Percentiles rank a stretch among this genome's conserved stretches.
phyloP scores from a whole-genome alignment of 2,113 vertebrate species.

The Cheilinus undulatus region DNA sequence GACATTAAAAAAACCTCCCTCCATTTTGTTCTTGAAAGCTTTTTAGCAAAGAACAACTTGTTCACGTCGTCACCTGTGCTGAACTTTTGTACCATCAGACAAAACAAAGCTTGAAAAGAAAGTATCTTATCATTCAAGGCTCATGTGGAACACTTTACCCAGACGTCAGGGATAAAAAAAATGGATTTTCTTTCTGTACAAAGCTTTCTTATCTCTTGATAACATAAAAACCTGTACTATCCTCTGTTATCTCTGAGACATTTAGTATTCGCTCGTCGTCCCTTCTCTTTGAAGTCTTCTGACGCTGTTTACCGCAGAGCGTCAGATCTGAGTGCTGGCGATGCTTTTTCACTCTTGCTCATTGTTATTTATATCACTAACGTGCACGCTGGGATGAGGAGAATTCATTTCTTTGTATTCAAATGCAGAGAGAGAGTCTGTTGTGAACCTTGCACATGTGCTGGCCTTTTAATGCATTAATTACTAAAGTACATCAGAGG shows the following conservation, averaged over 20 bases:
- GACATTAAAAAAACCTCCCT: no score
- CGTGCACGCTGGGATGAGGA: not conserved
- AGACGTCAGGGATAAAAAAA: conserved; percentile 23
- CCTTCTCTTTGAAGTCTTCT: conserved; percentile 51
- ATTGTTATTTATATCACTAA: conserved; percentile 44
- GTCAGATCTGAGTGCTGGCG: conserved; percentile 28
- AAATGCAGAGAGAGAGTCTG: conserved; percentile 1
- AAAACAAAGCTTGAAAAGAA: conserved; percentile 21
- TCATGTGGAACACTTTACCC: conserved; percentile 44
- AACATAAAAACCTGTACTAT: conserved; percentile 38
- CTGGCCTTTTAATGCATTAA: conserved; percentile 18
- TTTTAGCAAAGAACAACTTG: conserved; percentile 17
- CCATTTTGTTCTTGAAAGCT: not conserved
- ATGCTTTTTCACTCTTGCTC: conserved; percentile 21
- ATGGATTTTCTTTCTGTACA: conserved; percentile 22
- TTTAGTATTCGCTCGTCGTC: conserved; percentile 50
- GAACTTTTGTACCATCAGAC: conserved; percentile 31
- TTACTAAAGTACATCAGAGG: conserved; percentile 14
- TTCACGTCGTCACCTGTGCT: conserved; percentile 22
- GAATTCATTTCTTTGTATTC: conserved; percentile 4
- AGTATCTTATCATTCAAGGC: conserved; percentile 42
- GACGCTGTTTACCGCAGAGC: conserved; percentile 28
- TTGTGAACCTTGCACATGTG: conserved; percentile 6
- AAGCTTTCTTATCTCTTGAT: conserved; percentile 42
- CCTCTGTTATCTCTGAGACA: conserved; percentile 41